Percentiles rank a stretch among this genome's conserved stretches.
Evolutionary conservation across 2,797 vertebrate species (phyloP).

Genomic region (Discoglossus pictus): DNA sequence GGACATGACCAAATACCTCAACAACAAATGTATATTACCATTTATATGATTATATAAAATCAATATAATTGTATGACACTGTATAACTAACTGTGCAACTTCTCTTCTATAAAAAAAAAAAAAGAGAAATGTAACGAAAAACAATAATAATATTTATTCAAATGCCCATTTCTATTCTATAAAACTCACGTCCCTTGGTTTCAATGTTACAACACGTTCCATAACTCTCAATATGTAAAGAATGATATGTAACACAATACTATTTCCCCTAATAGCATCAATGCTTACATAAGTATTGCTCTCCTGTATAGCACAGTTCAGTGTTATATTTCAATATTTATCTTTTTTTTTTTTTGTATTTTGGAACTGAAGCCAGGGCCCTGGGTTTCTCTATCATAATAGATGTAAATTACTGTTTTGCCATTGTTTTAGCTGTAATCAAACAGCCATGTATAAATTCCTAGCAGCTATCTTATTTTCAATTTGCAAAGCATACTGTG

Average conservation of each 20-base stretch:
- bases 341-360: conserved; percentile 32
- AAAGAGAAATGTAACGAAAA: too few relatives aligned
- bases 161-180: too few relatives aligned
- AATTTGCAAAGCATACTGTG: conserved; percentile 81
- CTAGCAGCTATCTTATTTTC: conserved; percentile 84
- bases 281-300: background rate
- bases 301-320: background rate
- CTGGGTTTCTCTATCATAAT: conserved; percentile 65
- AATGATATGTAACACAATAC: conserved; percentile 37
- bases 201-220: background rate
- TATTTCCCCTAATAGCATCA: conserved; percentile 1
- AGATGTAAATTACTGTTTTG: conserved; percentile 80
- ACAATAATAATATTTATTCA: too few relatives aligned
- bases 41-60: too few relatives aligned
- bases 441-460: conserved; percentile 72
- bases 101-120: too few relatives aligned
- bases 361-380: conserved; percentile 50
- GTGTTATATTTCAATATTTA: background rate
- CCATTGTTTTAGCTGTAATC: conserved; percentile 74
- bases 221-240: conserved; percentile 21
- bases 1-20: too few relatives aligned
- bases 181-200: conserved; percentile 43
- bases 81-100: too few relatives aligned
- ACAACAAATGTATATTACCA: too few relatives aligned
- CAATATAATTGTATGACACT: too few relatives aligned